Conservation (phyloP, 2,113 vertebrate species). For the Promerops cafer region DNA sequence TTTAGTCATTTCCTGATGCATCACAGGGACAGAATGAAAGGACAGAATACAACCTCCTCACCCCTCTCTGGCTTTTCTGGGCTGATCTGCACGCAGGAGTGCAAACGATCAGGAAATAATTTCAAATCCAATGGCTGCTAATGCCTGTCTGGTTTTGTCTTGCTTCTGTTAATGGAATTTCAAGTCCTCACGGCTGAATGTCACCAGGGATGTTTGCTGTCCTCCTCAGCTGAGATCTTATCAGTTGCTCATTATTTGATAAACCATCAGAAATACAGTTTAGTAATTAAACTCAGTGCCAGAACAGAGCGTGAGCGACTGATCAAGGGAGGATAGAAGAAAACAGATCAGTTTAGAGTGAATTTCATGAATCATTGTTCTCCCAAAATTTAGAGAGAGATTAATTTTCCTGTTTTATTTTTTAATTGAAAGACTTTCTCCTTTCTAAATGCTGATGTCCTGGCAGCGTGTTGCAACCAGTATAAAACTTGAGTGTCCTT, state of each 20-base stretch:
- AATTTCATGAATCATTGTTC: slow-evolving; percentile 13
- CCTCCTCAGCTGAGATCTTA: slow-evolving; percentile 14
- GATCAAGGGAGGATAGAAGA: neutral
- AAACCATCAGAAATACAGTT: slow-evolving; percentile 30
- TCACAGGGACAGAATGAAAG: neutral
- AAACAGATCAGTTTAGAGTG: neutral
- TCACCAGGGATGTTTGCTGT: slow-evolving; percentile 33
- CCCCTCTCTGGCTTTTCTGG: neutral
- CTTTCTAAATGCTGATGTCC: neutral
- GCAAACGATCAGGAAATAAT: neutral
- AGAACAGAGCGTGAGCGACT: neutral
- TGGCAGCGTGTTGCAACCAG: neutral
- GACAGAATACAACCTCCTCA: neutral
- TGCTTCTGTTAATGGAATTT: slow-evolving; percentile 10
- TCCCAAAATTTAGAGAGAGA: neutral
- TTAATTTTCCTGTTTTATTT: neutral
- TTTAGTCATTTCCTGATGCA: neutral
- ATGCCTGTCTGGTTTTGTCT: neutral
- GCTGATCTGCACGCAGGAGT: neutral
- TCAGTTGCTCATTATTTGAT: slow-evolving; percentile 50
- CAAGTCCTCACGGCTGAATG: neutral
- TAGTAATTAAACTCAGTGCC: slow-evolving; percentile 36
- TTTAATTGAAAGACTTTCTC: neutral
- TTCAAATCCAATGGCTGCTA: neutral
- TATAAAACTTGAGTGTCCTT: neutral